Evolutionary conservation across 2,888 invertebrate species (phyloP).

Genomic region (Pandemis corylana): DNA sequence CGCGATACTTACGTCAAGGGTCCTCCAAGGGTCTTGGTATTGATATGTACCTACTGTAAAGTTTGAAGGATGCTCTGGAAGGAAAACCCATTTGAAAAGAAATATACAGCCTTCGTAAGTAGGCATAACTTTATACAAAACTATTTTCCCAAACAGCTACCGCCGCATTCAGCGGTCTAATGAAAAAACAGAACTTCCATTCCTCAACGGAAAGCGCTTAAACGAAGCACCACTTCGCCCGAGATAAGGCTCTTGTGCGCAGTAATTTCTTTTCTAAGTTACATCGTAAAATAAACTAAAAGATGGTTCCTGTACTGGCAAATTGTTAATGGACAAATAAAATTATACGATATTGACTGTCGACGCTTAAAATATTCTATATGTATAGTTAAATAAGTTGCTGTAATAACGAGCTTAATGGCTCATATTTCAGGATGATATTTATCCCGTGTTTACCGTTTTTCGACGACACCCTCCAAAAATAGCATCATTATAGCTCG

Average conservation of each 20-base stretch:
- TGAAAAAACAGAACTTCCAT: slow-evolving; percentile 44
- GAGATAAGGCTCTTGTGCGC: slow-evolving; percentile 42
- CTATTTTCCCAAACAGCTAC: slow-evolving; percentile 32
- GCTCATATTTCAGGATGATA: slow-evolving; percentile 10
- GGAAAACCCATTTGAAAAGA: slow-evolving; percentile 8
- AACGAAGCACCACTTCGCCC: slow-evolving; percentile 43
- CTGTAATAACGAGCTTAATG: neutral
- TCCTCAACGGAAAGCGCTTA: slow-evolving; percentile 41
- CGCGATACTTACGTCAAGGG: slow-evolving; percentile 16
- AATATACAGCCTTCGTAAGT: slow-evolving; percentile 10
- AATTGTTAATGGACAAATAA: slow-evolving; percentile 24
- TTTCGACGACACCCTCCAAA: slow-evolving; percentile 8
- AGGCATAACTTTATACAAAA: slow-evolving; percentile 18
- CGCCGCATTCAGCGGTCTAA: slow-evolving; percentile 36
- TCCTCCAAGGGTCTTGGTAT: slow-evolving; percentile 1
- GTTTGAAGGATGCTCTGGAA: slow-evolving; percentile 22
- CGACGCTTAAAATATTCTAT: neutral
- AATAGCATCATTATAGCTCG: neutral
- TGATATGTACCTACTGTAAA: slow-evolving; percentile 17
- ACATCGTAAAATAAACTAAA: slow-evolving; percentile 42
- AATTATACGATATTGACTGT: slow-evolving; percentile 11
- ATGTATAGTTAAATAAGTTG: slow-evolving; percentile 2
- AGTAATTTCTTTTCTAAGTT: slow-evolving; percentile 44
- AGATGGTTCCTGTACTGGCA: slow-evolving; percentile 14
- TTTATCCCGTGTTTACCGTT: neutral